Percentiles rank a stretch among this genome's conserved stretches.
These are phyloP conservation scores for Chiroxiphia lanceolata DNA, from an alignment of 2,797 vertebrate species.

Conservation along the genomic window DNA sequence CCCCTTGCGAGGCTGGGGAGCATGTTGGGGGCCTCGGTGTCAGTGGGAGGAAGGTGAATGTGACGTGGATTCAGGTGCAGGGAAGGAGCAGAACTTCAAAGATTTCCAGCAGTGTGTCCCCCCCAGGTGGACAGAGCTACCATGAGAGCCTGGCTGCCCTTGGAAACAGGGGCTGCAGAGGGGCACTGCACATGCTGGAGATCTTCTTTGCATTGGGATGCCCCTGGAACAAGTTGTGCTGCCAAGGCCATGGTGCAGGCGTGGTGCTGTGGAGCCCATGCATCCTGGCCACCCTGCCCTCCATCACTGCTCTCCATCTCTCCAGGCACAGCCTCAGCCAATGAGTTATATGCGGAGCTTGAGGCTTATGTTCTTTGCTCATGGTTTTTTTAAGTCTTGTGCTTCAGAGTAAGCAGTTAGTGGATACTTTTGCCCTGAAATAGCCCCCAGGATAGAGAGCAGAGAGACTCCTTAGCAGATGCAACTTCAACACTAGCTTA, in stretches of 20 bases:
- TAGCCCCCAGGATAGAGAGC: neutral
- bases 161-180: rapidly evolving
- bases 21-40: rapidly evolving
- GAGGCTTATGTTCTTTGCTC: conserved; percentile 9
- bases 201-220: rapidly evolving
- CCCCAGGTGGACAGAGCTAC: neutral
- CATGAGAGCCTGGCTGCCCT: neutral
- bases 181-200: rapidly evolving
- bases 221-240: neutral
- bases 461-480: conserved; percentile 40
- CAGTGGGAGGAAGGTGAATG: neutral
- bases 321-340: rapidly evolving
- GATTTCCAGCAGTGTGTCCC: neutral
- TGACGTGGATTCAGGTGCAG: neutral
- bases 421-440: conserved; percentile 50
- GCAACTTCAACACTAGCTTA: conserved; percentile 50
- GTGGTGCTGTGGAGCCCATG: neutral
- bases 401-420: conserved; percentile 27
- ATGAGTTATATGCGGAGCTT: neutral
- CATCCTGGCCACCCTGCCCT: neutral
- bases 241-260: rapidly evolving
- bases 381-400: conserved; percentile 10
- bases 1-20: neutral
- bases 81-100: neutral
- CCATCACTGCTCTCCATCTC: rapidly evolving